Evolutionary conservation across 2,888 invertebrate genomes (phyloP), one percentile per base, ranked within the genome.

Genomic region (Eubasilissa splendida): DNA sequence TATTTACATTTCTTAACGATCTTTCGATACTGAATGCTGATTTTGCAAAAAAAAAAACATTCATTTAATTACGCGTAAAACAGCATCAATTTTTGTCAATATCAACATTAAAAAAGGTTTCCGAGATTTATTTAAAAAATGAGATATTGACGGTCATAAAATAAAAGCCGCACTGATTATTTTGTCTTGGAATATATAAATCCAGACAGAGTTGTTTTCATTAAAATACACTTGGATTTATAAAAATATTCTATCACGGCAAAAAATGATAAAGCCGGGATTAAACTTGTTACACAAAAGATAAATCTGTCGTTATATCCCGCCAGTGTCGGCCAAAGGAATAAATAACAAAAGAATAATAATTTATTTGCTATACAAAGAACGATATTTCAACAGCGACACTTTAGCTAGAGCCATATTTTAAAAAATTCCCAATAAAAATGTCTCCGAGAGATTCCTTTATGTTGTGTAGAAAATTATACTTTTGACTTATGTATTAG

Each of bases 291-390:
- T 54, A 14, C 71, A 52, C 33, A 53, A 54, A 71, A 54, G 71
- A 71, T 71, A 54, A 71, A 71, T 71, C 56, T 53, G 31, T n/a
- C 54, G 10, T 14, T 71, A 11, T 53, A 54, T 22, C 14, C 22
- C 54, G 52, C 31, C 33, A 53, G 22, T 22, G 54, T 5, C 33
- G 54, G 71, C 33, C 54, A 53, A 71, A 53, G 53, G 54, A 71
- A 71, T 71, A 71, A 71, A 71, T 71, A 71, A 71, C 71, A 71
- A 54, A 71, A 54, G 56, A 71, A 53, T 7, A 71, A 71, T 71
- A 71, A 71, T 71, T 71, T 71, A 71, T 71, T 71, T 71, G 54
- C 71, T 54, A 53, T 71, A 71, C 71, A 71, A 22, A 71, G 71
- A 71, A 71, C 71, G 71, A 71, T 71, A 71, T 71, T 71, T 53